Evolutionary conservation across 2,888 invertebrate species (phyloP).

Genomic region (Endomychus coccineus): DNA sequence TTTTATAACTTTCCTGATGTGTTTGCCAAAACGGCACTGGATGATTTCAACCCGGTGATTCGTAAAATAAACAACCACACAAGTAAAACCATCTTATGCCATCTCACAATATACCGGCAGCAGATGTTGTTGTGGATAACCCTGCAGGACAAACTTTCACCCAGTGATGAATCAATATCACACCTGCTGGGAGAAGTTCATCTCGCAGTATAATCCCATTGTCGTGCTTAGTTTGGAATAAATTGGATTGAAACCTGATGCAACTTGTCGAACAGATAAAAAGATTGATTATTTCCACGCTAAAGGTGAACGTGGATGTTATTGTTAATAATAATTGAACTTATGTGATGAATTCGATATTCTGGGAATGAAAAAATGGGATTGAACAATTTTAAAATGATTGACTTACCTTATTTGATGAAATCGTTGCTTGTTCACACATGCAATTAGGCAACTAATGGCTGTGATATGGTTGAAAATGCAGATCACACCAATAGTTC

Average conservation of each 20-base stretch:
- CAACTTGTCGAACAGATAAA: too few species aligned
- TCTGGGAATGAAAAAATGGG: neutral
- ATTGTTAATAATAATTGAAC: too few species aligned
- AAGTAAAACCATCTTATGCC: slow-evolving; percentile 27
- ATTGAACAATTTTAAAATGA: neutral
- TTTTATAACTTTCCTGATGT: slow-evolving; percentile 8
- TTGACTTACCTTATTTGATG: too few species aligned
- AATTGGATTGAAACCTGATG: too few species aligned
- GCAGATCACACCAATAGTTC: slow-evolving; percentile 43
- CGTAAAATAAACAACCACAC: slow-evolving; percentile 22
- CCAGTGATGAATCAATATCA: too few species aligned
- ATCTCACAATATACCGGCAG: slow-evolving; percentile 3
- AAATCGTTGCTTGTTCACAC: slow-evolving; percentile 3
- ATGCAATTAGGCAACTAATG: slow-evolving; percentile 38
- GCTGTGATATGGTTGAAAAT: slow-evolving; percentile 39
- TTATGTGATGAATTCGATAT: too few species aligned
- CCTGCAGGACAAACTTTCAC: neutral
- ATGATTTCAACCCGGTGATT: slow-evolving; percentile 38
- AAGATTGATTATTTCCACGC: too few species aligned
- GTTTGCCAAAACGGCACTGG: slow-evolving; percentile 26
- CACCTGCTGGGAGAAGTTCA: too few species aligned
- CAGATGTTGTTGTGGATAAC: neutral
- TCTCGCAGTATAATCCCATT: too few species aligned
- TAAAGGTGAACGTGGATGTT: too few species aligned
- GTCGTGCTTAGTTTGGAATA: too few species aligned